Evolutionary conservation across 2,888 invertebrate species (phyloP).

Genomic region (Notodonta ziczac): DNA sequence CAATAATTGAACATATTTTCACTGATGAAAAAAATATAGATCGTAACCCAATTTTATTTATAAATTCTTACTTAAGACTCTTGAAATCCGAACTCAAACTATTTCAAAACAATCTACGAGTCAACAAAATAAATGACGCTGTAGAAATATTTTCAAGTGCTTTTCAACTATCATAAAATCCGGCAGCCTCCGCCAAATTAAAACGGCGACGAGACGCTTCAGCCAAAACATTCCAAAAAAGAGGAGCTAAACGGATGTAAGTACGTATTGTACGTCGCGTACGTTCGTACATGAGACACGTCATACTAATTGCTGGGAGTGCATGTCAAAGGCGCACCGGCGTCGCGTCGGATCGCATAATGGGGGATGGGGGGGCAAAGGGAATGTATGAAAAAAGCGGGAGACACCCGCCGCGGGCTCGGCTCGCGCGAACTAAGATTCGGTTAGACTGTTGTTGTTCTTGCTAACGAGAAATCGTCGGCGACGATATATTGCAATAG

Average conservation of each 20-base stretch:
- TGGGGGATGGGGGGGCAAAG: slow-evolving; percentile 74
- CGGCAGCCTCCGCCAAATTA: neutral
- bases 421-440: slow-evolving; percentile 66
- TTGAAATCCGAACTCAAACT: too few species aligned
- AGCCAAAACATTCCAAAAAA: slow-evolving; percentile 39
- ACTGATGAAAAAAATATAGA: neutral
- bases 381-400: slow-evolving; percentile 73
- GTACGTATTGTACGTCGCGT: slow-evolving; percentile 37
- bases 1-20: neutral
- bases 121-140: too few species aligned
- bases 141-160: neutral
- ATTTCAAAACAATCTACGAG: too few species aligned
- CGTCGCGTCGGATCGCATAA: slow-evolving; percentile 82
- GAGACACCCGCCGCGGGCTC: slow-evolving; percentile 64
- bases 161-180: neutral
- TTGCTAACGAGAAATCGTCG: slow-evolving; percentile 58
- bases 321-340: slow-evolving; percentile 82
- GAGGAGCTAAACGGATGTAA: slow-evolving; percentile 25
- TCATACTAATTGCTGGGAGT: slow-evolving; percentile 82
- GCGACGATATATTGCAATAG: slow-evolving; percentile 41
- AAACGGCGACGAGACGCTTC: slow-evolving; percentile 12
- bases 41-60: neutral
- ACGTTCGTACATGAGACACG: slow-evolving; percentile 50
- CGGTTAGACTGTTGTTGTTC: slow-evolving; percentile 64
- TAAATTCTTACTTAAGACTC: too few species aligned